These are phyloP conservation scores for Vulpes lagopus DNA, from an alignment of 2,113 vertebrate species.

Conservation along the genomic window DNA sequence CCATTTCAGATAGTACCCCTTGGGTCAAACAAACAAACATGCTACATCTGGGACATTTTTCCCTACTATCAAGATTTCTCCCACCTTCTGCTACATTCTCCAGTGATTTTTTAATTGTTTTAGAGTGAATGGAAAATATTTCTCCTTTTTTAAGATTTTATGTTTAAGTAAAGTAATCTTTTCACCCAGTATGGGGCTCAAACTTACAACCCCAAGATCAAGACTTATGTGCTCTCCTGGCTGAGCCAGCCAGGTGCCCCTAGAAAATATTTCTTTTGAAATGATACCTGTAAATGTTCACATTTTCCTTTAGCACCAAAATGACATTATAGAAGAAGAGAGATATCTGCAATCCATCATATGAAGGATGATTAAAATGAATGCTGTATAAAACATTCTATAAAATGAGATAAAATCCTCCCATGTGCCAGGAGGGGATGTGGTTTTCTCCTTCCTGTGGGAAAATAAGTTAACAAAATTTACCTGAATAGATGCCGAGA, in stretches of 20 bases:
- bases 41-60: neutral
- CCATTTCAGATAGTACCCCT: neutral
- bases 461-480: constrained; percentile 43
- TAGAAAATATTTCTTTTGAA: constrained; percentile 27
- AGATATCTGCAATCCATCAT: constrained; percentile 11
- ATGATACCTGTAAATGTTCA: neutral
- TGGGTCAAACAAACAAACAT: neutral
- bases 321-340: neutral
- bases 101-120: neutral
- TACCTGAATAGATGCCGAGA: neutral
- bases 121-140: neutral
- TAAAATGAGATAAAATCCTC: neutral
- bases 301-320: constrained; percentile 26
- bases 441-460: constrained; percentile 13
- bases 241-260: neutral
- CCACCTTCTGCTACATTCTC: neutral
- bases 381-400: neutral
- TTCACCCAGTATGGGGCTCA: neutral
- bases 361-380: constrained; percentile 37
- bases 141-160: neutral
- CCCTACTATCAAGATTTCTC: neutral
- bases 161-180: neutral
- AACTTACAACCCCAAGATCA: neutral
- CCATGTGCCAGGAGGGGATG: neutral
- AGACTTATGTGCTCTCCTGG: neutral